These are phyloP conservation scores for Orchesella flavescens DNA, from an alignment of 2,888 invertebrate species.

Conservation along the genomic window DNA sequence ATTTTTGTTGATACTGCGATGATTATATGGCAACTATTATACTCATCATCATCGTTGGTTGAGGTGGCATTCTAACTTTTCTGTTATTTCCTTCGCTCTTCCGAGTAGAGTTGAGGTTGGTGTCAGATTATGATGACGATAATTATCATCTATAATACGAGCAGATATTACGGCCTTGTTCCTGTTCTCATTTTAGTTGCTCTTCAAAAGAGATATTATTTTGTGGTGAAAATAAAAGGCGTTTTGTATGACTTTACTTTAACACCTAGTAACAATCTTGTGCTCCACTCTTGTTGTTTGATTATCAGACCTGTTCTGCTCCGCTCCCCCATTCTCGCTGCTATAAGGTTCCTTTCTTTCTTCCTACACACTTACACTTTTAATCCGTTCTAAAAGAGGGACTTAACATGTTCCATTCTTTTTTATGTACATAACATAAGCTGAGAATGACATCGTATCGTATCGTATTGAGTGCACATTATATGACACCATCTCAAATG, in stretches of 20 bases:
- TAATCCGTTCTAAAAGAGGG: slow-evolving; percentile 43
- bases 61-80: too few species aligned
- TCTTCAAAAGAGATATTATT: neutral
- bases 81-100: too few species aligned
- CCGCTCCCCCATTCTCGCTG: too few species aligned
- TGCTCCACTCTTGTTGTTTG: neutral
- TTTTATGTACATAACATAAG: too few species aligned
- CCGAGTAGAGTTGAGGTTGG: too few species aligned
- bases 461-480: too few species aligned
- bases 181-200: neutral
- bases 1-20: too few species aligned
- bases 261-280: slow-evolving; percentile 70
- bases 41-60: neutral
- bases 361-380: neutral
- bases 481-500: neutral
- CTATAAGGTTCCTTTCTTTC: slow-evolving; percentile 6
- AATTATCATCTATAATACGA: too few species aligned
- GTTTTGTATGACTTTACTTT: slow-evolving; percentile 45
- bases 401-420: neutral
- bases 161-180: neutral
- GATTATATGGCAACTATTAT: neutral
- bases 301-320: neutral
- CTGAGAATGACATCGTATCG: too few species aligned
- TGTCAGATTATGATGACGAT: too few species aligned
- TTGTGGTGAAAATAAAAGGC: neutral